Conservation (phyloP, 2,113 vertebrate species). For the Rhineura floridana region DNA sequence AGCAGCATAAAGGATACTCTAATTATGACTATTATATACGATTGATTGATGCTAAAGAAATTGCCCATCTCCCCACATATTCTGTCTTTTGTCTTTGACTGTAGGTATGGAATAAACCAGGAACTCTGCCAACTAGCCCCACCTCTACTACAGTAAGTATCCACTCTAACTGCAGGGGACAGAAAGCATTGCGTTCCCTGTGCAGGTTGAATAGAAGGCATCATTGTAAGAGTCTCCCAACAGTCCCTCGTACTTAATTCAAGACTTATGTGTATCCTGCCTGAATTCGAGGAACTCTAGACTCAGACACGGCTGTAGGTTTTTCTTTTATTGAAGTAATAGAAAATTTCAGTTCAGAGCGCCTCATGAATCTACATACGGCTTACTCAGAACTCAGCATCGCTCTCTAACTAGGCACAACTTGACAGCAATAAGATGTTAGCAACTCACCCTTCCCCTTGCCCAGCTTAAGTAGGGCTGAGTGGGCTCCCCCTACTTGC, state of each 20-base stretch:
- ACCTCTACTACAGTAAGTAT: slow-evolving; percentile 77
- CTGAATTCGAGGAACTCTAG: no score
- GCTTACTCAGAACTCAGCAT: no score
- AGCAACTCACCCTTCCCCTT: no score
- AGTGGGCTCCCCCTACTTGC: no score
- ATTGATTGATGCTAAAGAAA: slow-evolving; percentile 60
- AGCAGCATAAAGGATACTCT: slow-evolving; percentile 54
- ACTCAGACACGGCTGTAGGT: no score
- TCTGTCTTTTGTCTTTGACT: slow-evolving; percentile 70
- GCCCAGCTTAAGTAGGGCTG: no score
- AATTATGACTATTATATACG: slow-evolving; percentile 62
- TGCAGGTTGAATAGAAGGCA: slow-evolving; percentile 48
- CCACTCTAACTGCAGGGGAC: slow-evolving; percentile 50
- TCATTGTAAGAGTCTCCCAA: slow-evolving; percentile 37
- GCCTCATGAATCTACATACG: no score
- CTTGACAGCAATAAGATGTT: no score
- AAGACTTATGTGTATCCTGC: slow-evolving; percentile 40
- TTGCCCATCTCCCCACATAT: slow-evolving; percentile 51
- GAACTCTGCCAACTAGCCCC: slow-evolving; percentile 77
- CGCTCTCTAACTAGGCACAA: no score
- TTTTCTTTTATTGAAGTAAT: no score
- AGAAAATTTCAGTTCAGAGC: no score
- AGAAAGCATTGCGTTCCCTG: slow-evolving; percentile 14
- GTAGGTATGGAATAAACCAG: slow-evolving; percentile 79
- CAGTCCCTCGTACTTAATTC: slow-evolving; percentile 38